A percentile compares a stretch with the other conserved stretches of the same genome.
These are phyloP conservation scores for Drosophila austrosaltans DNA, from an alignment of 2,888 invertebrate species.

Conservation along the genomic window DNA sequence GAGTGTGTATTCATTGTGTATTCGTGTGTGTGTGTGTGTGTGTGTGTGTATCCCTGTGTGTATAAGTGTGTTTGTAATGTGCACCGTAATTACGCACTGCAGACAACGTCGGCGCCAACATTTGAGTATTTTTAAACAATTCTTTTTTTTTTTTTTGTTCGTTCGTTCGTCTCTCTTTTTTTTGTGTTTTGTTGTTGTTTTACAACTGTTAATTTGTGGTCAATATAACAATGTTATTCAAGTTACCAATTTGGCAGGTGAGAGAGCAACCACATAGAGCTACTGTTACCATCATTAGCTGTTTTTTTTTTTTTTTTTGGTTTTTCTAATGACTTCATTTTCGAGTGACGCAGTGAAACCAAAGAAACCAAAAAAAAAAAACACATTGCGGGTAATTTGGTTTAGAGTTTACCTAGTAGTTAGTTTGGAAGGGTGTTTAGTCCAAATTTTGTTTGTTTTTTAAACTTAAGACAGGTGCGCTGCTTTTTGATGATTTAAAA, in stretches of 20 bases:
- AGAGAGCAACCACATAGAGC: conserved; percentile 25
- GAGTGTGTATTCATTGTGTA: conserved; percentile 21
- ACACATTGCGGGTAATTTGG: too few relatives aligned
- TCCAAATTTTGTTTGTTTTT: too few relatives aligned
- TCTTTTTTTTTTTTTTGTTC: background rate
- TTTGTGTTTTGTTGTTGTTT: conserved; percentile 38
- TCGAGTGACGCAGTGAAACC: background rate
- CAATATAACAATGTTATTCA: conserved; percentile 60
- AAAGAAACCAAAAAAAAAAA: too few relatives aligned
- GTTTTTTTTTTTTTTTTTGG: background rate
- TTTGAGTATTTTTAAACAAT: conserved; percentile 26
- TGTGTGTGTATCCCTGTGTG: conserved; percentile 24
- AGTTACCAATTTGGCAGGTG: conserved; percentile 67
- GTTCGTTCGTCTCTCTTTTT: conserved; percentile 54
- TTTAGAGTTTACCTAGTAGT: too few relatives aligned
- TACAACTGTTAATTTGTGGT: conserved; percentile 79
- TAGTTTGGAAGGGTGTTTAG: background rate
- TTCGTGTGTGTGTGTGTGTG: background rate
- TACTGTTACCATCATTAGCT: conserved; percentile 16
- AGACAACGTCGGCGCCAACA: conserved; percentile 41
- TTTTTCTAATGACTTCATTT: conserved; percentile 18
- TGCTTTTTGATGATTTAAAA: too few relatives aligned
- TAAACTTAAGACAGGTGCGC: too few relatives aligned
- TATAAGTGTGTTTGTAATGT: conserved; percentile 57
- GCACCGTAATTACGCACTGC: conserved; percentile 76